phyloP scores from a whole-genome alignment of 2,888 invertebrate genomes.

The Zeuzera pyrina region DNA sequence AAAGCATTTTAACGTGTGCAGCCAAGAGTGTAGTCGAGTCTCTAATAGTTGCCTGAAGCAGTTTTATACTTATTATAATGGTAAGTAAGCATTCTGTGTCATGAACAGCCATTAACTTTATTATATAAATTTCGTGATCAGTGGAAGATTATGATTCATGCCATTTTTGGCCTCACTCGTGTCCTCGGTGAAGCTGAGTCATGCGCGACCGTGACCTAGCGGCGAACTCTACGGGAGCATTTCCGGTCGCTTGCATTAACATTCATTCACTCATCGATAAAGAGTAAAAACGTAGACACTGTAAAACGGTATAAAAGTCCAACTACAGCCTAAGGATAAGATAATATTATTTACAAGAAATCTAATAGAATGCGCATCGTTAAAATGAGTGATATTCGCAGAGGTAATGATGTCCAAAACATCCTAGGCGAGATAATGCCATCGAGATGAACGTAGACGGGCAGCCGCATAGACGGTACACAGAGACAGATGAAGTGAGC shows the following conservation, averaged over 20 bases:
- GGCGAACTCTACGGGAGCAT: constrained; percentile 13
- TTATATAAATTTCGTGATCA: constrained; percentile 40
- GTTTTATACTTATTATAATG: constrained; percentile 50
- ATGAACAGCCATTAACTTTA: constrained; percentile 60
- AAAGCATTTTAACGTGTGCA: constrained; percentile 67
- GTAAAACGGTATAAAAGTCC: constrained; percentile 26
- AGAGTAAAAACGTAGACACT: constrained; percentile 18
- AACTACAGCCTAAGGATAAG: constrained; percentile 54
- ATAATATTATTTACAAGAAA: constrained; percentile 58
- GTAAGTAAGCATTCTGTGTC: constrained; percentile 69
- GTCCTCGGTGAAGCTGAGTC: neutral
- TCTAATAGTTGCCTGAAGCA: constrained; percentile 69
- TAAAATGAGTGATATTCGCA: constrained; percentile 66
- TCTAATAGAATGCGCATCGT: constrained; percentile 67
- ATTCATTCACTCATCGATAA: constrained; percentile 34
- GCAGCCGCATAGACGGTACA: constrained; percentile 66
- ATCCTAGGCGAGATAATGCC: constrained; percentile 60
- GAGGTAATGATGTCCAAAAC: constrained; percentile 59
- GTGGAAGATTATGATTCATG: constrained; percentile 43
- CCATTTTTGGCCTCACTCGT: constrained; percentile 24
- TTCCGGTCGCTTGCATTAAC: constrained; percentile 20
- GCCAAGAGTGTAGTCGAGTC: constrained; percentile 69
- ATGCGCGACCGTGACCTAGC: constrained; percentile 42
- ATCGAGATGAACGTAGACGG: constrained; percentile 64
- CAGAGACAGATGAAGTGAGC: constrained; percentile 71